Evolutionary conservation across 2,113 vertebrate species (phyloP), one percentile per base, ranked within the genome.

Genomic region (Gopherus flavomarginatus): DNA sequence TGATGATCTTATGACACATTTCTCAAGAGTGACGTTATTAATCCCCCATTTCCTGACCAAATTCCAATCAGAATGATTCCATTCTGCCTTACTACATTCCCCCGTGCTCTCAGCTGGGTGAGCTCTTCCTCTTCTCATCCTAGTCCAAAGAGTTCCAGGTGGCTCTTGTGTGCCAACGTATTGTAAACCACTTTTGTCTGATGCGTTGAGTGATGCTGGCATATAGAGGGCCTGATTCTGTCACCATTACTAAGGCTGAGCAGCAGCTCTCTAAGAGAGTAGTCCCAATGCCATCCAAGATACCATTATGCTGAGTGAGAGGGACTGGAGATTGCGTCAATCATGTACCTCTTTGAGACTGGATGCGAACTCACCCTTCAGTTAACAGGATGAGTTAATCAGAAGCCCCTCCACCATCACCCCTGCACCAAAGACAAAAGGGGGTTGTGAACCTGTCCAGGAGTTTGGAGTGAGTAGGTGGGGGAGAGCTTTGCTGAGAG

Each of bases 21-120:
- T 86, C 52, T n/a, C 86, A 91, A 24, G 10, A 91, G 2, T 17
- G 59, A 50, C 6, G 57, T 4, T 77, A 87, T 6, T 62, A 81
- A 54, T 1, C 10, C 7, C 83, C 78, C 13, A 54, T 84, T 7
- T 89, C 16, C n/a, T 6, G 1, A 35, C 21, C 4, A 22, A 50
- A 78, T 62, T 85, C 35, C 44, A 87, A 7, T 17, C 31, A 19
- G 35, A 93, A 22, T 5, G 53, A 56, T 62, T 83, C 31, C 44
- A 44, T 47, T 47, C 75, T 44, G 42, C 13, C 3, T 3, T 13
- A 27, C 53, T 92, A 85, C 82, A 29, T 12, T 69, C 52, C 21
- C 2, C 10, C 4, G 1, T 16, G 12, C 0, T 0, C 22, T 85
- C 49, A 27, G 54, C 57, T 54, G 50, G 56, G 14, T 0, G 0